A percentile compares a stretch with the other conserved stretches of the same genome.
Conservation (phyloP, 1,140 invertebrate species). For the Globodera rostochiensis region DNA sequence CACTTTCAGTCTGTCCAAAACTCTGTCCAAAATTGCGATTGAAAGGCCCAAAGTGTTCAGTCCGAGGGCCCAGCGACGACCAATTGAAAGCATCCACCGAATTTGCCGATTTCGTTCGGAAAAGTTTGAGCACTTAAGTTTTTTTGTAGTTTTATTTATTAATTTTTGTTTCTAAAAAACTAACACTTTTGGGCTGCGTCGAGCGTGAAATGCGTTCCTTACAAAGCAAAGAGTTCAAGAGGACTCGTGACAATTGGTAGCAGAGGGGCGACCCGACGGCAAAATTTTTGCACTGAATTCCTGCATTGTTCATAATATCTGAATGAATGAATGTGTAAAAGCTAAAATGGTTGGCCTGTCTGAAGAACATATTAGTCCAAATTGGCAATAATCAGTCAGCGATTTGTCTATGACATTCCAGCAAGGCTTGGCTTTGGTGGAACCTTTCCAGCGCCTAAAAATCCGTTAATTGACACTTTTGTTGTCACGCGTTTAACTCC, state of each 20-base stretch:
- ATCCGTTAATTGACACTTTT: no score
- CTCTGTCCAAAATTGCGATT: conserved; percentile 26
- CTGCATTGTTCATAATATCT: background rate
- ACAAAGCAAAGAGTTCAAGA: background rate
- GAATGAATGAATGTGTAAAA: no score
- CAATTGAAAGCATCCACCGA: conserved; percentile 9
- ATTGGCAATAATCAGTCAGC: no score
- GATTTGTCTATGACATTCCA: no score
- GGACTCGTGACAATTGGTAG: background rate
- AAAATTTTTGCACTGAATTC: background rate
- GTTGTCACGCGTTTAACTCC: no score
- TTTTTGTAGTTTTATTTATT: no score
- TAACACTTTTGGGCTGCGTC: background rate
- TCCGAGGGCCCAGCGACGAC: conserved; percentile 13
- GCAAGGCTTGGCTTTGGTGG: no score
- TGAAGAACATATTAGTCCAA: no score
- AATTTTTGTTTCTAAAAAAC: background rate
- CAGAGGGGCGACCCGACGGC: background rate
- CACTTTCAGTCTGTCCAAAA: conserved; percentile 11
- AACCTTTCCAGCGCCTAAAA: no score
- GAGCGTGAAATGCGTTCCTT: background rate
- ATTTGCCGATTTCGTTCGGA: conserved; percentile 10
- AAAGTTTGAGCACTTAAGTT: background rate
- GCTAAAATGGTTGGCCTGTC: no score
- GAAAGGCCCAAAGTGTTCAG: conserved; percentile 17